Percentiles rank a stretch among this genome's conserved stretches.
These are phyloP conservation scores for Zapornia atra DNA, from an alignment of 2,113 vertebrate genomes.

Conservation along the genomic window DNA sequence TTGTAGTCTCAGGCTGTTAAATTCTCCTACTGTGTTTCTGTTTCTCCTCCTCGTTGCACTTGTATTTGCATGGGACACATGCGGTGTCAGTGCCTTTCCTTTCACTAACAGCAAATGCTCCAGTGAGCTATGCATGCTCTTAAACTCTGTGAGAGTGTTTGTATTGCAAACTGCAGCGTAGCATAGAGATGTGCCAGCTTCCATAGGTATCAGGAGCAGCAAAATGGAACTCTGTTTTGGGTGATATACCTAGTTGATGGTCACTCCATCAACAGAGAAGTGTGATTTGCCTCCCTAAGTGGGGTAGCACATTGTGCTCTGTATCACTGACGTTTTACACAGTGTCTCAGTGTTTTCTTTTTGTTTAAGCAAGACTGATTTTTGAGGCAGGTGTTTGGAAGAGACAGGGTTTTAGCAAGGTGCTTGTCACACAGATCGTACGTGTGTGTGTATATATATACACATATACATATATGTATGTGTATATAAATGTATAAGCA, in stretches of 20 bases:
- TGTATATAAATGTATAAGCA: neutral
- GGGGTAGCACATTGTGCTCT: neutral
- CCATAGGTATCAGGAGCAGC: neutral
- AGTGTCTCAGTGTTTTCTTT: neutral
- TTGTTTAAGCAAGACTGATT: neutral
- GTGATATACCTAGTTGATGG: neutral
- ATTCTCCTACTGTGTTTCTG: neutral
- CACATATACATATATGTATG: neutral
- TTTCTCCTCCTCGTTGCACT: neutral
- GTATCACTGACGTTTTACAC: neutral
- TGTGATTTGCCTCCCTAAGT: neutral
- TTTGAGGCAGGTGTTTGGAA: neutral
- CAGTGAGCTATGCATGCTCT: conserved; percentile 8
- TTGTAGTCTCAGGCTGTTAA: neutral
- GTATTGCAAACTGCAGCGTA: neutral
- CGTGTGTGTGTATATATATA: fast-evolving
- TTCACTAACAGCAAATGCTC: neutral
- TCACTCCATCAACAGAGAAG: neutral
- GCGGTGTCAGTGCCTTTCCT: conserved; percentile 18
- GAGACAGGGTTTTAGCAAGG: neutral
- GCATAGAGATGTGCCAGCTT: neutral
- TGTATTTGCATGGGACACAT: neutral
- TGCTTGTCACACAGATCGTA: neutral
- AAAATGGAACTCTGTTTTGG: neutral
- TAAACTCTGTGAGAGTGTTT: neutral